Evolutionary conservation across 1,140 invertebrate genomes (phyloP), one percentile per base, ranked within the genome.

Genomic region (Drosophila serrata): DNA sequence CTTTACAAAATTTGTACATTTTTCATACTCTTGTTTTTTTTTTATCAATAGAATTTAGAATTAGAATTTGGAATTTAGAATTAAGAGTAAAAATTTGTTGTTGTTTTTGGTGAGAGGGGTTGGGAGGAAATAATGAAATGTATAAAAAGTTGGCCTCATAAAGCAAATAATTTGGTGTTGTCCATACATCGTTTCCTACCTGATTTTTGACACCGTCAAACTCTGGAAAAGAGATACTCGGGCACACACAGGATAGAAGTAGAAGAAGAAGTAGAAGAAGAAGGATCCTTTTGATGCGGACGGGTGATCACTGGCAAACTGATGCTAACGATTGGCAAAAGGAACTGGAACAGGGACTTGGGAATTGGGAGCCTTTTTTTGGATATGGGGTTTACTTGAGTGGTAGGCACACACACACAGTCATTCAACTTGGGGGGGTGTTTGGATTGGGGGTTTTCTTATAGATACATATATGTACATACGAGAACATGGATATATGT

Each of bases 401-500:
- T 35, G 58, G 40, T 64, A 35, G 42, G 40, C 59, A 67, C 46
- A 72, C 64, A 68, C 49, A 72, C 33, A 48, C 69, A 73, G 33
- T 68, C 45, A 69, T 69, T 68, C 64, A 68, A 68, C 37, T 39
- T 27, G 5, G 3, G 45, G 45, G 45, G 22, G 5, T 0, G 7
- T 3, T 13, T 8, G 31, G 31, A 1, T 6, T 31, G 2, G 31
- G 11, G 31, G 29, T 29, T 29, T 29, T 6, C 7, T 37, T 70
- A 43, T 39, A 39, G 31, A 39, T 69, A 70, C 40, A 57, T 72
- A 49, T 11, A 72, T 72, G 67, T 59, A 72, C 68, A 72, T 49
- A 72, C 43, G 65, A 55, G 51, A 67, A 67, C 61, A 65, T 65
- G 65, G 37, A 35, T 40, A 67, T 69, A 67, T 69, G 61, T 63